Conservation (phyloP, 2,797 vertebrate species). For the Hephaestus fuliginosus region DNA sequence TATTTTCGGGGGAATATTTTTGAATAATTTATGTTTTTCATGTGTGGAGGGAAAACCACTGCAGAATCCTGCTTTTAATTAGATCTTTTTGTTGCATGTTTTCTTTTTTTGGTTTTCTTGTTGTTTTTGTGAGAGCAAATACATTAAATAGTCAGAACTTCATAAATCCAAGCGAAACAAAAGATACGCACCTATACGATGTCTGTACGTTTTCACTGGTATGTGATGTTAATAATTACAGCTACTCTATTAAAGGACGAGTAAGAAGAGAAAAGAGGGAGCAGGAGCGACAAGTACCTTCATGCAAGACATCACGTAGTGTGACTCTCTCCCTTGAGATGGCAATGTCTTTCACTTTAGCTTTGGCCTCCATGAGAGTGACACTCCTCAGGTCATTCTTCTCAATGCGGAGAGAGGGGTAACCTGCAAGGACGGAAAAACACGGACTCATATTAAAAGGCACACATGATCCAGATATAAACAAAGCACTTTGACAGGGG, state of each 20-base stretch:
- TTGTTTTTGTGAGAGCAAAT: background rate
- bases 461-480: conserved; percentile 16
- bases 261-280: background rate
- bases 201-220: background rate
- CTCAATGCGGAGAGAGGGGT: conserved; percentile 96
- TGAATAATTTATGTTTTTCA: background rate
- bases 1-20: background rate
- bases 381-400: conserved; percentile 99
- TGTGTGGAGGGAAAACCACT: background rate
- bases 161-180: background rate
- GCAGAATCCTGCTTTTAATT: background rate
- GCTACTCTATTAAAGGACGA: background rate
- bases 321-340: conserved; percentile 97
- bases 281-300: conserved; percentile 87
- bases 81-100: too few species aligned
- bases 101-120: background rate
- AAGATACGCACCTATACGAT: background rate
- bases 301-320: conserved; percentile 95
- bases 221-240: background rate
- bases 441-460: conserved; percentile 33
- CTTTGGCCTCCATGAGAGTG: conserved; percentile 96
- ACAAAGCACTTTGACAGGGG: background rate
- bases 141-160: background rate
- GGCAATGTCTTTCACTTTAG: conserved; percentile 98
- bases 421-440: conserved; percentile 88